phyloP scores from a whole-genome alignment of 2,113 vertebrate genomes.

The Pionites leucogaster region DNA sequence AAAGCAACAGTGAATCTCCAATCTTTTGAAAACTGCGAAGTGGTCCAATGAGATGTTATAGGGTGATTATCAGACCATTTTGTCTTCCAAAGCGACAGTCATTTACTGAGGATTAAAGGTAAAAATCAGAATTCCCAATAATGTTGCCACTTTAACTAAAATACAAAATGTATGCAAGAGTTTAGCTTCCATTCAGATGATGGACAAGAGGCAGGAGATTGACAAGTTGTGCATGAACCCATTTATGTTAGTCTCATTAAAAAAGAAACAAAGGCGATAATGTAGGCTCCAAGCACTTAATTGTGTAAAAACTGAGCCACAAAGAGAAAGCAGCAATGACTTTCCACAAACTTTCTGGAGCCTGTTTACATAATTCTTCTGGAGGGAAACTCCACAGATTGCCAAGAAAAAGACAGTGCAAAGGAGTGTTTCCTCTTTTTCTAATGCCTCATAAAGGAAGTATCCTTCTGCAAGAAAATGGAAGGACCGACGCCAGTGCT shows the following conservation, averaged over 20 bases:
- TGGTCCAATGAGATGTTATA: not conserved
- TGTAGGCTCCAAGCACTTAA: not conserved
- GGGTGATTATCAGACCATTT: not conserved
- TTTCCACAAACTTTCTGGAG: not conserved
- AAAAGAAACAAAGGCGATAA: not conserved
- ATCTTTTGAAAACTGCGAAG: not conserved
- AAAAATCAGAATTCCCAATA: not conserved
- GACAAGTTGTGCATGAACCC: not conserved
- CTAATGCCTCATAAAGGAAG: not conserved
- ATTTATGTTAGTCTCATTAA: not conserved
- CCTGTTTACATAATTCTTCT: not conserved
- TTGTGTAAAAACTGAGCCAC: not conserved
- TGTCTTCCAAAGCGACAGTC: not conserved
- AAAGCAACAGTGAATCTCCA: not conserved
- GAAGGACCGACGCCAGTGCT: not conserved
- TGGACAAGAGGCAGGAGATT: not conserved
- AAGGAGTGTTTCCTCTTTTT: not conserved
- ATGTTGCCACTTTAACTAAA: not conserved
- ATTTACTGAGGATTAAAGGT: not conserved
- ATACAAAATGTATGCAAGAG: not conserved
- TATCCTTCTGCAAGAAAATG: not conserved
- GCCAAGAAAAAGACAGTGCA: not conserved
- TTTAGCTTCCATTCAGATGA: not conserved
- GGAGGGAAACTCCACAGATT: not conserved
- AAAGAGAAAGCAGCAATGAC: not conserved